Evolutionary conservation across 1,140 invertebrate species (phyloP), one percentile per base, ranked within the genome.

Genomic region (Coboldia fuscipes): DNA sequence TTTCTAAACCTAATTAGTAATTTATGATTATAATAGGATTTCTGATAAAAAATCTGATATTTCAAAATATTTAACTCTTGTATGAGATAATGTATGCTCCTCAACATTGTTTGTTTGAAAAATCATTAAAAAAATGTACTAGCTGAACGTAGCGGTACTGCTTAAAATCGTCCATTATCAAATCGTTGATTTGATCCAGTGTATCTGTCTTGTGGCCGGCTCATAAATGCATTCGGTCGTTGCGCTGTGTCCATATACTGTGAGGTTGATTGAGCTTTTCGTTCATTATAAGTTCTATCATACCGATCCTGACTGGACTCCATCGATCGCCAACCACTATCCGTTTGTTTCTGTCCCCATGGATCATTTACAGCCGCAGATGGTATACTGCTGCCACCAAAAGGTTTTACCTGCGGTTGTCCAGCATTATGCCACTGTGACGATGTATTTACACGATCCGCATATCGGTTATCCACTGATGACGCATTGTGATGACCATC

Each of bases 261-360:
- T 30, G 24, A 27, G 6, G 24, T 3, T 10, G 6, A 5, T 15
- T 29, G 27, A 5, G 27, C 8, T 29, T 29, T 29, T 4, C 51
- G 48, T 36, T 54, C 51, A 37, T 50, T 54, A 30, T 51, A 54
- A 9, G 42, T 45, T 19, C 51, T 47, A 39, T 54, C 51, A 20
- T 51, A 54, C 10, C 51, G 49, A 14, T 46, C 45, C 30, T 50
- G 48, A 7, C 43, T 33, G 13, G 35, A 32, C 21, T 41, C 41
- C 30, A 50, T 37, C 4, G 41, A 42, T 6, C 51, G 47, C 48
- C 51, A 51, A 34, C 36, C 38, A 34, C 44, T 46, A 24, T 54
- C 51, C 10, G 54, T 15, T 30, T 36, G 18, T 14, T 36, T 29
- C 9, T 19, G 28, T 17, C 28, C 28, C 16, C 28, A 19, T 10